These are phyloP conservation scores for Gambusia affinis DNA, from an alignment of 2,113 vertebrate species.

Conservation along the genomic window DNA sequence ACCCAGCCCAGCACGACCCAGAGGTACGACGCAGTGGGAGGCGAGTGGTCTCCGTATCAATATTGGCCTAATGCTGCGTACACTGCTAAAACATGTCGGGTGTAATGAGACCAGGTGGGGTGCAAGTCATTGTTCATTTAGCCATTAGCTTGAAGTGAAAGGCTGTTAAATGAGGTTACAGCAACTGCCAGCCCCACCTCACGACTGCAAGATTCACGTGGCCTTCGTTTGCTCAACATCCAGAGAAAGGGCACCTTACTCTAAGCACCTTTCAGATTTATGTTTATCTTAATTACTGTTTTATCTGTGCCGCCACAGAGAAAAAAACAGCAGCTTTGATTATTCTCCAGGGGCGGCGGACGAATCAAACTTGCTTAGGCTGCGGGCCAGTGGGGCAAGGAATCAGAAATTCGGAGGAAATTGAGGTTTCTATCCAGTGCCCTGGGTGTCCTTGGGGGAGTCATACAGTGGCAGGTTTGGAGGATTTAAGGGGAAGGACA, in stretches of 20 bases:
- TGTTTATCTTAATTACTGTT: constrained; percentile 45
- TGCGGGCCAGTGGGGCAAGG: neutral
- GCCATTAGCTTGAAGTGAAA: constrained; percentile 29
- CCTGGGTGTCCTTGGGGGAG: constrained; percentile 16
- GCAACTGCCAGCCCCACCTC: constrained; percentile 1
- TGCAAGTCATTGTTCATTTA: constrained; percentile 50
- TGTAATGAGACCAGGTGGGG: constrained; percentile 63
- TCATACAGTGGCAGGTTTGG: constrained; percentile 11
- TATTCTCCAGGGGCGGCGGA: constrained; percentile 12
- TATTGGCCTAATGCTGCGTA: constrained; percentile 66
- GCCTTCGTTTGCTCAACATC: constrained; percentile 13
- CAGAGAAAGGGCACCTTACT: constrained; percentile 28
- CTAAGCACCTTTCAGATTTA: constrained; percentile 12
- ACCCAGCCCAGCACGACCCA: constrained; percentile 38
- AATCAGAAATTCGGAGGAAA: constrained; percentile 14
- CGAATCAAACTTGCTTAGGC: constrained; percentile 19
- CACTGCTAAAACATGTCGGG: constrained; percentile 44
- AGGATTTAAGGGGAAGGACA: constrained; percentile 18
- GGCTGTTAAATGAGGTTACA: constrained; percentile 25
- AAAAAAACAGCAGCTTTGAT: constrained; percentile 15
- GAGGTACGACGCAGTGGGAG: constrained; percentile 29
- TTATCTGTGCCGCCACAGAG: constrained; percentile 32
- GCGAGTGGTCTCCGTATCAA: constrained; percentile 35
- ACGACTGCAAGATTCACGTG: neutral
- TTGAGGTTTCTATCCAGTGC: constrained; percentile 32